Evolutionary conservation across 2,113 vertebrate species (phyloP).

Genomic region (Antechinus flavipes): DNA sequence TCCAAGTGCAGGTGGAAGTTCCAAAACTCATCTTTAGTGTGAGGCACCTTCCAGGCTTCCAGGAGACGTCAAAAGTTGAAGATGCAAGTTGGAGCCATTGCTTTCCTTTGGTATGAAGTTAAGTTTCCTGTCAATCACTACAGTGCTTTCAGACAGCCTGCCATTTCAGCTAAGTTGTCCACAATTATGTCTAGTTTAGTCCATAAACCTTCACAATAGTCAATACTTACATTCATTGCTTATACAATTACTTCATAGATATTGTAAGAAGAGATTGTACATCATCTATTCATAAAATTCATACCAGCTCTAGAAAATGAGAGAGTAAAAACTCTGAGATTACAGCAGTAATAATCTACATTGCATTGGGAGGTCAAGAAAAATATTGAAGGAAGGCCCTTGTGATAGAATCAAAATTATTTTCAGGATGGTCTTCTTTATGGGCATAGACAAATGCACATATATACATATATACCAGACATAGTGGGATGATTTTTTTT

Average conservation of each 20-base stretch:
- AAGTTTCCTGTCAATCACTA: background rate
- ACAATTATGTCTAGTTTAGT: background rate
- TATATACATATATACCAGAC: background rate
- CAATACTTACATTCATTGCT: background rate
- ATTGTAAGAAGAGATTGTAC: background rate
- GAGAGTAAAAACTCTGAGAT: background rate
- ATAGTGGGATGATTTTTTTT: background rate
- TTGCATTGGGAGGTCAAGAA: background rate
- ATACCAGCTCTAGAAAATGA: background rate
- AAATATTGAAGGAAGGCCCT: background rate
- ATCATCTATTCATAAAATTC: background rate
- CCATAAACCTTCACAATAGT: background rate
- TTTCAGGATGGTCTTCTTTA: background rate
- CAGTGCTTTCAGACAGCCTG: background rate
- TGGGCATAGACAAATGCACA: background rate
- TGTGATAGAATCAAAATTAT: background rate
- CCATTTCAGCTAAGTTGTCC: background rate
- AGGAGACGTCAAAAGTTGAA: background rate
- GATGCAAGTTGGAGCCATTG: background rate
- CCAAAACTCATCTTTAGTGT: background rate
- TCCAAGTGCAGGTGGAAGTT: background rate
- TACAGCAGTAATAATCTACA: background rate
- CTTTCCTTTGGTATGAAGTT: background rate
- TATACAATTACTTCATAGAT: background rate
- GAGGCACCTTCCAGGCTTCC: background rate